Base-by-base conservation (phyloP, 2,888 invertebrate species). In the Copidosoma aretas region DNA sequence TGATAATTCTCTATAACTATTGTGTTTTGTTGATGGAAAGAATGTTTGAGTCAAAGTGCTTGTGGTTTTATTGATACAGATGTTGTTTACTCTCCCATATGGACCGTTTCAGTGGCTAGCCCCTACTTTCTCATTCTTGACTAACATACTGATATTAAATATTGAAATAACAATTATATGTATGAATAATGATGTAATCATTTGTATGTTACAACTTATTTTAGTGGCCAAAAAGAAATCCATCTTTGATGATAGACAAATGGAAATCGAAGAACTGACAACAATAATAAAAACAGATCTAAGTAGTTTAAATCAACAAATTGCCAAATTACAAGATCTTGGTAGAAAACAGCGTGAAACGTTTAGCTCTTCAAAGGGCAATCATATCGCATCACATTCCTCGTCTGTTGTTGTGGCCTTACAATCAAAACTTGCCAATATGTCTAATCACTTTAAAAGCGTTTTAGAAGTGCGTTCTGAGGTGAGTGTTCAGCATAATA, bases 391-490 rank as follows among this genome's bases (percentile, higher is more conserved):
- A 76, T 93, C 94, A 74, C 95, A 95, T 88, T 94, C 95, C 67
- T 95, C 93, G 58, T 96, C 94, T 82, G 95, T 97, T 73, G 97
- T 97, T 12, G 88, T 97, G 71, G 93, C 95, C 8, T 85, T 96
- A 70, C 96, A 96, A 86, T 97, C 98, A 1, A 93, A 97, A 83
- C 86, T 99, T 75, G 98, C 98, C 43, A 92, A 91, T 72, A 98
- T 99, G 94, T 98, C 98, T 58, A 96, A 94, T 73, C 95, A 97
- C 80, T 99, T 99, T 83, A 98, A 98, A 85, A 94, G 93, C 86
- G 97, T 99, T 58, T 88, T 99, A 67, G 98, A 99, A 89, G 94
- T 98, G 22, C 88, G 98, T 78, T 98, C 98, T 19, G 97, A 99
- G 89, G 90, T 89, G 78, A 73, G 74, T 76, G 22, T 32, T 19